phyloP scores from a whole-genome alignment of 2,797 vertebrate species.

The Phoeniculus purpureus region DNA sequence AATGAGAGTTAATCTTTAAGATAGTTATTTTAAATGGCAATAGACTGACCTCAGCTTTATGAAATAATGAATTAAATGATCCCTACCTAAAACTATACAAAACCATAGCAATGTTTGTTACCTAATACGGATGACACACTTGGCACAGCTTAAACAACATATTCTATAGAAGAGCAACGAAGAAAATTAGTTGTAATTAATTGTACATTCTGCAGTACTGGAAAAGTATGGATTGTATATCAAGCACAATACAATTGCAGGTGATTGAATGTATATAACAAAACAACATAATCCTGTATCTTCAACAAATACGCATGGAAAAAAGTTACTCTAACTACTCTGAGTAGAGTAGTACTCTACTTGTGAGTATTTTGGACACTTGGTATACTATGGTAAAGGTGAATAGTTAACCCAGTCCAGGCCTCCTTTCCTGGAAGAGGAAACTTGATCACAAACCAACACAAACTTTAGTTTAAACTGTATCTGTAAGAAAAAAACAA shows the following conservation, averaged over 20 bases:
- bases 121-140: not conserved
- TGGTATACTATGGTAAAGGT: not conserved
- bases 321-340: not conserved
- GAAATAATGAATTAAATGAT: not conserved
- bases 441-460: not conserved
- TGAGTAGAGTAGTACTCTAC: too few species aligned
- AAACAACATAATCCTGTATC: rapidly evolving
- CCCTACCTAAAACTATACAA: not conserved
- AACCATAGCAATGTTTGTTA: not conserved
- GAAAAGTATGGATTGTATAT: not conserved
- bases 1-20: not conserved
- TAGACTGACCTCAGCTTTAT: not conserved
- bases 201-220: not conserved
- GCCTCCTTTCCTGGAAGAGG: not conserved
- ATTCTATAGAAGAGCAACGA: not conserved
- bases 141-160: not conserved
- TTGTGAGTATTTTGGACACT: not conserved
- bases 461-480: not conserved
- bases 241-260: not conserved
- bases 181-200: not conserved
- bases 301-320: not conserved
- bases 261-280: not conserved
- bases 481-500: not conserved
- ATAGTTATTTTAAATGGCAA: not conserved
- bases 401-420: not conserved